Evolutionary conservation across 2,797 vertebrate species (phyloP).

Genomic region (Hephaestus fuliginosus): DNA sequence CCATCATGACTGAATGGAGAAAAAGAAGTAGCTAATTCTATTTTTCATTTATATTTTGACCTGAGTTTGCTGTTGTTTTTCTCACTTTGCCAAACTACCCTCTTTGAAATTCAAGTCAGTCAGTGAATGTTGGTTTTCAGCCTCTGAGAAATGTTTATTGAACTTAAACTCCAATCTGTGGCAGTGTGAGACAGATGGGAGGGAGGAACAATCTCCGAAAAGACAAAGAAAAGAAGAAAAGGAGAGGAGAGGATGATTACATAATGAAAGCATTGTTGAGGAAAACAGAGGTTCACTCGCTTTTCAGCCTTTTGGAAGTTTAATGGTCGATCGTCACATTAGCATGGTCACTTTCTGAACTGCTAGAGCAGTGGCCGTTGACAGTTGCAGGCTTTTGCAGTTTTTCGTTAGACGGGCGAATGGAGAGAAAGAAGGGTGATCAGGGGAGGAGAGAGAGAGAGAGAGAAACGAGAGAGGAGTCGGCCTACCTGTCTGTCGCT

Average conservation of each 20-base stretch:
- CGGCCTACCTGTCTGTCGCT: constrained; percentile 93
- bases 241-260: neutral
- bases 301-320: constrained; percentile 5
- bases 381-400: neutral
- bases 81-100: neutral
- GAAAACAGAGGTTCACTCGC: neutral
- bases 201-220: neutral
- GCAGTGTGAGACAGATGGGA: constrained; percentile 52
- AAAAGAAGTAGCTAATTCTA: neutral
- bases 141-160: constrained; percentile 47
- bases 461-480: constrained; percentile 9
- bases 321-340: neutral
- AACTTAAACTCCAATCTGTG: constrained; percentile 70
- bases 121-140: constrained; percentile 4
- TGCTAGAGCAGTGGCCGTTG: neutral
- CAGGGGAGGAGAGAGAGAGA: neutral
- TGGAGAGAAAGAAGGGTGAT: neutral
- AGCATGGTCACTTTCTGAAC: neutral
- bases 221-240: neutral
- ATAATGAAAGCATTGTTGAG: neutral
- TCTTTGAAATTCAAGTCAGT: constrained; percentile 19
- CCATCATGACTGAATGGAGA: neutral
- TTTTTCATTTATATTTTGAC: neutral
- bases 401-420: neutral
- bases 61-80: neutral